Conservation (phyloP, 2,797 vertebrate genomes). For the Masticophis lateralis region DNA sequence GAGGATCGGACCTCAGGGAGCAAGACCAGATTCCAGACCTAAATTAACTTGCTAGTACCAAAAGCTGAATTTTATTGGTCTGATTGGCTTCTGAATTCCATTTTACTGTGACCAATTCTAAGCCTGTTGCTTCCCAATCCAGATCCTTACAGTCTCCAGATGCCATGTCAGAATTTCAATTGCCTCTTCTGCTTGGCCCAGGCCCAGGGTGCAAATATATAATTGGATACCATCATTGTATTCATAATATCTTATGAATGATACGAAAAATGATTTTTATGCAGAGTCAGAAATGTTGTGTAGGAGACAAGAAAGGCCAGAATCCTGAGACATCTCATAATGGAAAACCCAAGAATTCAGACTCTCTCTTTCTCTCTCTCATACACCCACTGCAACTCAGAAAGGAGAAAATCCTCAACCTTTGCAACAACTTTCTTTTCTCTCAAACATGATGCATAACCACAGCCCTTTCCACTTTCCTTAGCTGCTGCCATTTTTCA, state of each 20-base stretch:
- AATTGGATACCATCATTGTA: background rate
- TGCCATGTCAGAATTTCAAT: background rate
- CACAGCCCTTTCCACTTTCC: background rate
- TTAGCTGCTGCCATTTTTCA: background rate
- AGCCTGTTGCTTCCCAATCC: background rate
- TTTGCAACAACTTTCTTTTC: background rate
- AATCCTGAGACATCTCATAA: background rate
- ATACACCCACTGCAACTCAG: background rate
- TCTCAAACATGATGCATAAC: background rate
- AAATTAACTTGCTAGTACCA: background rate
- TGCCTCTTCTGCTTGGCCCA: background rate
- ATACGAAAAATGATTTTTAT: background rate
- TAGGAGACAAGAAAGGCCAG: background rate
- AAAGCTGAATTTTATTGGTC: background rate
- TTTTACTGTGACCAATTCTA: background rate
- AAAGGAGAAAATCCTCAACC: background rate
- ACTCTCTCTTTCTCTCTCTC: background rate
- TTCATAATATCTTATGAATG: background rate
- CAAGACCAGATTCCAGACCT: background rate
- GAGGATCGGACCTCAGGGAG: background rate
- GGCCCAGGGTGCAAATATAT: background rate
- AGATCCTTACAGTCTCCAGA: background rate
- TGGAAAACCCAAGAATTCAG: background rate
- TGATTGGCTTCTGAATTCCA: background rate
- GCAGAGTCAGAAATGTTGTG: background rate